Evolutionary conservation across 2,113 vertebrate species (phyloP), one percentile per base, ranked within the genome.

Genomic region (Urocitellus parryii): DNA sequence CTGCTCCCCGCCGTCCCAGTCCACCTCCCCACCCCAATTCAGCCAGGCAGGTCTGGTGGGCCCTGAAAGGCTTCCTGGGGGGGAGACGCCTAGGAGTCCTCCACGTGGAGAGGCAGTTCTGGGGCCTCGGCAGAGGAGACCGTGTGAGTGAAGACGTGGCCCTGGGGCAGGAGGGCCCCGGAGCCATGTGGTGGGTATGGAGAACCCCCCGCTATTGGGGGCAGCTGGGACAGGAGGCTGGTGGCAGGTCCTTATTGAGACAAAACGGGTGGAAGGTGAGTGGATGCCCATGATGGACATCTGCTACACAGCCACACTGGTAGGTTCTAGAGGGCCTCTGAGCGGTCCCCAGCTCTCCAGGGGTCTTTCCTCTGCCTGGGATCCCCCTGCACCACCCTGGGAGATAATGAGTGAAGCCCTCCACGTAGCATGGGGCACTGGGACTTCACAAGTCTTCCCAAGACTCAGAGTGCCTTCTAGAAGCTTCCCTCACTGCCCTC

Each of bases 261-360:
- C 24, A 22, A 34, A 22, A 12, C 48, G 0, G 5, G 10, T 2
- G 5, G 12, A 0, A 6, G 51, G 6, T 58, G 48, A 56, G 53
- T 17, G 4, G 0, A 20, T 0, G 1, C 53, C 27, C 16, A 0
- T 0, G 3, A 12, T 0, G 1, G 61, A 9, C 45, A 0, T 0
- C 1, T 6, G 4, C 48, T 8, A 4, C 13, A 4, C 6, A 10
- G n/a, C 17, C 8, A 0, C 20, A 0, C n/a, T 11, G 2, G 0
- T 14, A 22, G 34, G 14, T 2, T 1, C 74, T 29, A 4, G 0
- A 20, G 24, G 70, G 0, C 13, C 76, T 10, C 7, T 0, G 13
- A 13, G 6, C 4, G 4, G 10, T 27, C 37, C 13, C 0, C 1
- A 58, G 14, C 14, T 22, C 27, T 24, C 18, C 4, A 24, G 11